Conservation (phyloP, 2,797 vertebrate genomes). For the Sphaeramia orbicularis region DNA sequence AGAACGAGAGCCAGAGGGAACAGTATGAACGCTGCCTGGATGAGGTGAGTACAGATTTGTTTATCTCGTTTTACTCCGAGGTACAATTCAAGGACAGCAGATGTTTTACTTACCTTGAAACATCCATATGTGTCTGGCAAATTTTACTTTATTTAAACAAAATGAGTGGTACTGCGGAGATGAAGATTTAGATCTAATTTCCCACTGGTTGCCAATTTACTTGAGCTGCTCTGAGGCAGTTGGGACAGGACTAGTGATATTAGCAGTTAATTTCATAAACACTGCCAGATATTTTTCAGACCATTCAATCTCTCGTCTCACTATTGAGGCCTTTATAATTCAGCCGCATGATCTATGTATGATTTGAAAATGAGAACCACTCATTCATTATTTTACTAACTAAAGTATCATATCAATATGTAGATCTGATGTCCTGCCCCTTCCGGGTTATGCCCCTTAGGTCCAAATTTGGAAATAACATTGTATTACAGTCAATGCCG, state of each 20-base stretch:
- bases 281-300: conserved; percentile 11
- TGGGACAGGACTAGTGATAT: conserved; percentile 5
- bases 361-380: too few species aligned
- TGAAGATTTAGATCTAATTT: conserved; percentile 25
- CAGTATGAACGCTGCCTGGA: conserved; percentile 94
- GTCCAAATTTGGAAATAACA: too few species aligned
- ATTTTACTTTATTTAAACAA: conserved; percentile 8
- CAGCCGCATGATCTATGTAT: too few species aligned
- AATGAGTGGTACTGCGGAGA: background rate
- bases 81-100: conserved; percentile 5
- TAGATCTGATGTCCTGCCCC: too few species aligned
- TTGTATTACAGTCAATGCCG: too few species aligned
- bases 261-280: conserved; percentile 28
- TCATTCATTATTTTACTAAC: too few species aligned
- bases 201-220: conserved; percentile 33
- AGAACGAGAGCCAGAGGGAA: conserved; percentile 93
- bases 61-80: background rate
- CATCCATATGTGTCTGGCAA: background rate
- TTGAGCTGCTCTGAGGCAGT: conserved; percentile 11
- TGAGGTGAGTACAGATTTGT: conserved; percentile 85
- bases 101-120: conserved; percentile 34
- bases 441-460: too few species aligned
- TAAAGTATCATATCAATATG: too few species aligned
- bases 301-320: conserved; percentile 1
- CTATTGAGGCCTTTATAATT: too few species aligned